Evolutionary conservation across 2,888 invertebrate species (phyloP).

Genomic region (Phyllotreta cruciferae): DNA sequence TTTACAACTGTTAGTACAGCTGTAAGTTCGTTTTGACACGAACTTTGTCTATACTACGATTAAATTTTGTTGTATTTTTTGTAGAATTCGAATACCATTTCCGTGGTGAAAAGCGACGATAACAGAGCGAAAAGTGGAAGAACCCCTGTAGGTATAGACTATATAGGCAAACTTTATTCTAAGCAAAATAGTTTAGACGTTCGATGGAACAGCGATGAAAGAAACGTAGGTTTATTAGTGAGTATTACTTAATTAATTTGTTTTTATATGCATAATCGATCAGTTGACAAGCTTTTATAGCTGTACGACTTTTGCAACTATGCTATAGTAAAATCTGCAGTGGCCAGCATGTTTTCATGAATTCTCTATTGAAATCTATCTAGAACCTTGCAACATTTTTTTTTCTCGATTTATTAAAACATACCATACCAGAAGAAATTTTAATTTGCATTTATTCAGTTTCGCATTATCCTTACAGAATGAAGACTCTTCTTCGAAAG

Average conservation of each 20-base stretch:
- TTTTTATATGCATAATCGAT: constrained; percentile 34
- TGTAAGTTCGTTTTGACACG: constrained; percentile 39
- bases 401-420: constrained; percentile 12
- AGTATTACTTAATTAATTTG: constrained; percentile 25
- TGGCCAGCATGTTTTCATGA: constrained; percentile 56
- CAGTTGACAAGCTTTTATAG: constrained; percentile 33
- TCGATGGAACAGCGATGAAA: constrained; percentile 52
- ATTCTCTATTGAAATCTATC: constrained; percentile 50
- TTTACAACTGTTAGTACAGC: constrained; percentile 48
- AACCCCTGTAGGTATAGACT: constrained; percentile 54
- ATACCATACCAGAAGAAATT: too few relatives aligned
- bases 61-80: constrained; percentile 18
- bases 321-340: constrained; percentile 52
- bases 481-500: constrained; percentile 48
- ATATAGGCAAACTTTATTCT: constrained; percentile 57
- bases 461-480: too few relatives aligned
- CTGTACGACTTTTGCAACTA: constrained; percentile 51
- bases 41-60: too few relatives aligned
- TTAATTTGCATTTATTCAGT: too few relatives aligned
- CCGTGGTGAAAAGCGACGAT: constrained; percentile 42
- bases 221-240: constrained; percentile 34
- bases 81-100: constrained; percentile 40
- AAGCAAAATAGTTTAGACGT: constrained; percentile 56
- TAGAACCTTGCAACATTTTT: constrained; percentile 52
- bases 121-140: constrained; percentile 39